These are phyloP conservation scores for Brachypteracias leptosomus DNA, from an alignment of 2,113 vertebrate species.

Conservation along the genomic window DNA sequence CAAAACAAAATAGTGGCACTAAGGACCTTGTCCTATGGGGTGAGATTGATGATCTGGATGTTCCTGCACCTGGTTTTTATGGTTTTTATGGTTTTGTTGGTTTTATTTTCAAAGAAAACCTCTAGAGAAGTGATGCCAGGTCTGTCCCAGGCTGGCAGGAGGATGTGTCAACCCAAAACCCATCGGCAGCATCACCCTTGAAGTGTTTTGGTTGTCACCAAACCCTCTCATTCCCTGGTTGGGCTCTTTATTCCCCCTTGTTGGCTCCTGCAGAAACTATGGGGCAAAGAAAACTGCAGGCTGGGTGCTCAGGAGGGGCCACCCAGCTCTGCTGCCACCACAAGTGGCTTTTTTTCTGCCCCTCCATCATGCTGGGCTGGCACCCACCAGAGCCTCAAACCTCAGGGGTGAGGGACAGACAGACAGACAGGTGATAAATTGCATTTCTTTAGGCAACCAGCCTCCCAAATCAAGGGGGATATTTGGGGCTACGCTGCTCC, in stretches of 20 bases:
- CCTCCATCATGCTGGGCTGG: neutral
- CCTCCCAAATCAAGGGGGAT: neutral
- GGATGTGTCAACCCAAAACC: neutral
- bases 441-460: neutral
- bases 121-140: neutral
- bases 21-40: accelerated
- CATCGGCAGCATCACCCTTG: neutral
- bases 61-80: neutral
- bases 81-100: neutral
- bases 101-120: neutral
- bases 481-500: neutral
- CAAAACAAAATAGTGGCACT: accelerated
- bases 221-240: neutral
- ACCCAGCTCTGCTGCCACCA: neutral
- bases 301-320: neutral
- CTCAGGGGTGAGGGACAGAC: neutral
- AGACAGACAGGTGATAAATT: neutral
- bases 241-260: neutral
- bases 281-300: neutral
- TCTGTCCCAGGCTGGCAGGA: neutral
- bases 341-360: neutral
- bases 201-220: no score
- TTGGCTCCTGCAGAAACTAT: neutral
- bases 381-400: neutral
- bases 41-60: neutral